Base-by-base conservation (phyloP, 1,140 invertebrate genomes). In the Thaumatotibia leucotreta region DNA sequence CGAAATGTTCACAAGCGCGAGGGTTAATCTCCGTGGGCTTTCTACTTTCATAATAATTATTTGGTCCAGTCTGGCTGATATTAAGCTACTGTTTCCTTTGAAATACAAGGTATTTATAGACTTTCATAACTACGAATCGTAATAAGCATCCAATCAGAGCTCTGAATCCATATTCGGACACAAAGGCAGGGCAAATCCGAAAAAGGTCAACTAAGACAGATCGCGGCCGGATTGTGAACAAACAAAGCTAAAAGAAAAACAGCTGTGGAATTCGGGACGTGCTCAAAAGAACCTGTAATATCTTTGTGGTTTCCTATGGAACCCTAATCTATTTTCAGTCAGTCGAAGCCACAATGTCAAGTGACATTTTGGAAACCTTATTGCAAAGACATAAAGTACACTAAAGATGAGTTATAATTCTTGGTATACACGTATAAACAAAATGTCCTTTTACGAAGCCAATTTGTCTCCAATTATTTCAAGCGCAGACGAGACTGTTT, bases 171-270 rank as follows among this genome's bases (percentile, higher is more conserved):
- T 29, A 9, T 29, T 58, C 4, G 4, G n/a, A 23, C 52, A 27
- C 52, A 58, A 58, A 58, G 52, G 23, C 24, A 23, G 24, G 52
- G 4, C 14, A 58, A 58, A 29, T 29, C 52, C 52, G 52, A 27
- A 58, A 58, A 58, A 58, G 52, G 52, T 58, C 52, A 58, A 58
- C 27, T 58, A 58, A 58, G 52, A 58, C 24, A 58, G 52, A 58
- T 58, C 23, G 52, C 52, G 39, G 39, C n/a, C 23, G 52, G 8
- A 58, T 58, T 58, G 52, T 58, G 52, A 31, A 58, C 52, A 58
- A 58, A 58, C 24, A 58, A 58, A 27, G 52, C 27, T 14, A 10
- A 58, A 58, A 58, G 52, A 58, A 58, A 58, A 29, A 58, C 52
- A 58, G 23, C 52, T 14, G 52, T 29, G 11, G 27, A 17, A 58